Evolutionary conservation across 2,113 vertebrate species (phyloP).

Genomic region (Tautogolabrus adspersus): DNA sequence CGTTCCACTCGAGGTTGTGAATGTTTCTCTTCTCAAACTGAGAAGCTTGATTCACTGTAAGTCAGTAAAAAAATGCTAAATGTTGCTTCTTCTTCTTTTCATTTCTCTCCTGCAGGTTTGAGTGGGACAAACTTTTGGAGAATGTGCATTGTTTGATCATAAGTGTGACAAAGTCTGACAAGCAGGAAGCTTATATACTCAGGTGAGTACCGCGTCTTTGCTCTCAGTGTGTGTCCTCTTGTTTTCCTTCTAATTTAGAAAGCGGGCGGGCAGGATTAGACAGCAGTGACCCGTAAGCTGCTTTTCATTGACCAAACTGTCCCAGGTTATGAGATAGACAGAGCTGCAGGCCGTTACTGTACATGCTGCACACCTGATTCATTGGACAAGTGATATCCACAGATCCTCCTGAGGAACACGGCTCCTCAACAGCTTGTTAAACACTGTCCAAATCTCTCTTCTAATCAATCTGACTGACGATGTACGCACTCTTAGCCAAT

Average conservation of each 20-base stretch:
- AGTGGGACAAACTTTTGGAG: slow-evolving; percentile 99
- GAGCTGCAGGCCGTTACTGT: neutral
- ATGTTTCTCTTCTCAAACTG: no score
- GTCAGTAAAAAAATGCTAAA: no score
- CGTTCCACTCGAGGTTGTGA: no score
- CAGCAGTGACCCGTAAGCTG: slow-evolving; percentile 34
- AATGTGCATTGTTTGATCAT: slow-evolving; percentile 99
- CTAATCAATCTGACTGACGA: no score
- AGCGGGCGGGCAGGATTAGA: slow-evolving; percentile 30
- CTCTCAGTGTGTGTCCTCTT: neutral
- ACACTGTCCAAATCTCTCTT: no score
- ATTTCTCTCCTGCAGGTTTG: slow-evolving; percentile 86
- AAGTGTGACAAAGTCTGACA: slow-evolving; percentile 99
- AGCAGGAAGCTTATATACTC: slow-evolving; percentile 99
- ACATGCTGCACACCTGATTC: neutral
- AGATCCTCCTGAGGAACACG: neutral
- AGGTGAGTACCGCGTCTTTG: slow-evolving; percentile 85
- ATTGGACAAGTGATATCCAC: neutral
- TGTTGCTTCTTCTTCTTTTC: neutral
- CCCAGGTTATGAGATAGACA: neutral
- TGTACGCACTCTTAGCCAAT: no score
- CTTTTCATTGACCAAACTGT: neutral
- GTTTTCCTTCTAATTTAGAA: slow-evolving; percentile 33
- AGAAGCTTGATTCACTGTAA: no score
- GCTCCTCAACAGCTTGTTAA: no score